Evolutionary conservation across 2,888 invertebrate genomes (phyloP).

Genomic region (Plutella xylostella): DNA sequence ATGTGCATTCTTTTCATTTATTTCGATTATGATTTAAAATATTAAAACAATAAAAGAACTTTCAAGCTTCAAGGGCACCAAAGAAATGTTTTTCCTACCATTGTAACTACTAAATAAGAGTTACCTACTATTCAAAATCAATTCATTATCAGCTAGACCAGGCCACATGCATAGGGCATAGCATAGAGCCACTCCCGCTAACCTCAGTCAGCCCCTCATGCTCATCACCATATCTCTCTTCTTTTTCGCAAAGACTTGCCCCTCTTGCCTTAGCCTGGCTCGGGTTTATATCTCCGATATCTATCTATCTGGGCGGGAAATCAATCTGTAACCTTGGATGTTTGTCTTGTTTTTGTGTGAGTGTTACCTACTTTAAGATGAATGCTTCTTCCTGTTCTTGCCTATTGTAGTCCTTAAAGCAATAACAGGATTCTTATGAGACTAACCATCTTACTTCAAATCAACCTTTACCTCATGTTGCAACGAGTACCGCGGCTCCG

Average conservation of each 20-base stretch:
- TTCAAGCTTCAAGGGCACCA: background rate
- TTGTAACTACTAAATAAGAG: too few species aligned
- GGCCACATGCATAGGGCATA: too few species aligned
- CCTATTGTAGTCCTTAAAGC: background rate
- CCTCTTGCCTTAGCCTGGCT: too few species aligned
- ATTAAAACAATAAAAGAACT: background rate
- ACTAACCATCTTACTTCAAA: background rate
- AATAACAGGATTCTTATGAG: background rate
- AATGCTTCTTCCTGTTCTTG: background rate
- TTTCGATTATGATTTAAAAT: background rate
- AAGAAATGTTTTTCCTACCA: background rate
- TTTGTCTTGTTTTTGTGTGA: background rate
- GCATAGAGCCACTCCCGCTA: too few species aligned
- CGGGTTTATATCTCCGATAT: too few species aligned
- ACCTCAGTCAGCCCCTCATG: too few species aligned
- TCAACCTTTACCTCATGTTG: slow-evolving; percentile 40
- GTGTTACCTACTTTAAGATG: background rate
- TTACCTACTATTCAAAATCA: too few species aligned
- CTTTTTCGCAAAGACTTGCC: too few species aligned
- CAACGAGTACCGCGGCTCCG: slow-evolving; percentile 50
- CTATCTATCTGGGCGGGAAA: too few species aligned
- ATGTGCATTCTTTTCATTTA: too few species aligned
- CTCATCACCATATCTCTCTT: too few species aligned
- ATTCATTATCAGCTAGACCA: too few species aligned
- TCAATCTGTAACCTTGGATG: background rate